Base-by-base conservation (phyloP, 2,888 invertebrate genomes). In the Ecliptopera silaceata region DNA sequence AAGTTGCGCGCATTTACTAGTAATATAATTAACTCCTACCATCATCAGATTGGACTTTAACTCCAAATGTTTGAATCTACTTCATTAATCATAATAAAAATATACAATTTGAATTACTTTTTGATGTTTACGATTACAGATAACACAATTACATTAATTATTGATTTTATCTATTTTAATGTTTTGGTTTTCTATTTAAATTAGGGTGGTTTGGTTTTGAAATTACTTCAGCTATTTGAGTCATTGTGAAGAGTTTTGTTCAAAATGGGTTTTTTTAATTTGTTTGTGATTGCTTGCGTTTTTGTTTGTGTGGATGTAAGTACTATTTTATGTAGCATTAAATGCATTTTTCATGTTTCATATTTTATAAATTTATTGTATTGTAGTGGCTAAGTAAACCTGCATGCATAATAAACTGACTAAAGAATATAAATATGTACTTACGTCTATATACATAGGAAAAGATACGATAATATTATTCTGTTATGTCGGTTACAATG, bases 231-330 rank as follows among this genome's bases (percentile, higher is more conserved):
- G 29, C 4, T 42, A 20, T 36, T 26, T 42, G 5, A 1, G 6
- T 46, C 32, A 31, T 26, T 22, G 22, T 39, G 32, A 26, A 41
- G 34, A 22, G 34, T 43, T 34, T 29, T 11, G 12, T 22, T 51
- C 1, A 48, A 52, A 51, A 66, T 66, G 65, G 59, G 56, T 58
- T 17, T 15, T 10, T 15, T 48, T 0, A 48, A 59, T 50, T 26
- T 62, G 4, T 29, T 59, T 59, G 34, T 61, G 3, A 29, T 60
- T 2, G 45, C 29, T 3, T 57, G 48, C 51, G 48, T 29, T 17
- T 46, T 39, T 31, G 31, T 26, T 34, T 43, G 45, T 54, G 64
- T 64, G 8, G 54, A 62, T 49, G 60, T 60, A 56, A 56, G 60
- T 50, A 15, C 12, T 20, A n/a, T 51, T 36, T 15, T 36, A 34